Conservation (phyloP, 1,140 invertebrate genomes). For the Sminthurinus signatus region DNA sequence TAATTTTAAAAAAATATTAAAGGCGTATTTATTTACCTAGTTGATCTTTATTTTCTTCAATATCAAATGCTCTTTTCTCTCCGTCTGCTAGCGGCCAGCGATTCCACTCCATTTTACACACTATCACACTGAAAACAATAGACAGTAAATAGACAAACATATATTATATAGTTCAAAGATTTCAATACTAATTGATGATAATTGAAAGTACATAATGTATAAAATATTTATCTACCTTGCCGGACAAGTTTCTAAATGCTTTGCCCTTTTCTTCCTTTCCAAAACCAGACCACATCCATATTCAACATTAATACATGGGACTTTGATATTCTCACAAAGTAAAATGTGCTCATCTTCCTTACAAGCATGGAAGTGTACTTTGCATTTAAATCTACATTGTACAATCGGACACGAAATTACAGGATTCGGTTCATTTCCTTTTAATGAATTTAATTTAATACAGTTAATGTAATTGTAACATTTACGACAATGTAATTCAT, state of each 20-base stretch:
- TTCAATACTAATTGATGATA: neutral
- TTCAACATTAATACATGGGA: conserved; percentile 35
- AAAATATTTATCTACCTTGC: conserved; percentile 23
- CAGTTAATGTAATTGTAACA: conserved; percentile 18
- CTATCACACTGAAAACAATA: conserved; percentile 29
- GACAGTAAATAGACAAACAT: neutral
- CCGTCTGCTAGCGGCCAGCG: conserved; percentile 22
- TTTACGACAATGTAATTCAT: no score
- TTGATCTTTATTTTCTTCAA: neutral
- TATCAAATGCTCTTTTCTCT: conserved; percentile 10
- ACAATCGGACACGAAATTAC: conserved; percentile 27
- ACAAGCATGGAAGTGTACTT: conserved; percentile 28
- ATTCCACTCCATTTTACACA: conserved; percentile 39
- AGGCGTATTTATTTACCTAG: neutral
- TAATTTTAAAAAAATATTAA: no score
- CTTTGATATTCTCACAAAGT: conserved; percentile 23
- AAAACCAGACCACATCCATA: conserved; percentile 29
- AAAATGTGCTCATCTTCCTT: conserved; percentile 33
- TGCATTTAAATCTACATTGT: conserved; percentile 20
- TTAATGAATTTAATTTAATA: conserved; percentile 14
- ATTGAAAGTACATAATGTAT: neutral
- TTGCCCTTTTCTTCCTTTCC: conserved; percentile 14
- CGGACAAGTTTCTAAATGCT: conserved; percentile 32
- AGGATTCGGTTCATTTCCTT: neutral
- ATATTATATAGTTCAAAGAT: neutral